A percentile compares a stretch with the other conserved stretches of the same genome.
Evolutionary conservation across 64 coral and sea anemone species (phyloP).

Genomic region (Dendronephthya gigantea): DNA sequence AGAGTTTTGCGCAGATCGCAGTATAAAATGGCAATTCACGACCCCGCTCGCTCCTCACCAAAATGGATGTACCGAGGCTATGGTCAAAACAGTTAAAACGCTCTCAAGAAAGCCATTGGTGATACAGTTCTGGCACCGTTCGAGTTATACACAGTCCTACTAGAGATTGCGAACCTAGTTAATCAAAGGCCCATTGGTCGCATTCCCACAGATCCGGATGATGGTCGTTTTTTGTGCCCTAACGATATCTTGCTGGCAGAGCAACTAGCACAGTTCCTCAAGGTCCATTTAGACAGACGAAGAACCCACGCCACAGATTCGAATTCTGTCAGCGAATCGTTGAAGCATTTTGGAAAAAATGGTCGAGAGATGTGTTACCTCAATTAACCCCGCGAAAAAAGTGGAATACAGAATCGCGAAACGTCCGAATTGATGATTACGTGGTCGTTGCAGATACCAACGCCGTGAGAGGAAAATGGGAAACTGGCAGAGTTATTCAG

Average conservation of each 20-base stretch:
- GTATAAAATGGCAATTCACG: neutral
- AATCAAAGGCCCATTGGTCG: neutral
- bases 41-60: neutral
- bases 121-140: neutral
- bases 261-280: neutral
- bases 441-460: conserved; percentile 12
- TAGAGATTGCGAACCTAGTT: neutral
- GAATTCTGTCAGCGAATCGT: neutral
- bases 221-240: neutral
- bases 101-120: neutral
- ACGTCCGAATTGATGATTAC: neutral
- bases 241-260: neutral
- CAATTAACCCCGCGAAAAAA: neutral
- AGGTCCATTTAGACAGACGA: neutral
- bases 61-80: neutral
- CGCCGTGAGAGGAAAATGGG: conserved; percentile 40
- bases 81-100: neutral
- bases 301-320: neutral
- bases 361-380: neutral
- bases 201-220: neutral
- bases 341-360: neutral
- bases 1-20: neutral
- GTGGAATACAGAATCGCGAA: neutral
- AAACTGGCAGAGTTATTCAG: neutral
- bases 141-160: neutral